Evolutionary conservation across 2,797 vertebrate species (phyloP).

Genomic region (Sarcophilus harrisii): DNA sequence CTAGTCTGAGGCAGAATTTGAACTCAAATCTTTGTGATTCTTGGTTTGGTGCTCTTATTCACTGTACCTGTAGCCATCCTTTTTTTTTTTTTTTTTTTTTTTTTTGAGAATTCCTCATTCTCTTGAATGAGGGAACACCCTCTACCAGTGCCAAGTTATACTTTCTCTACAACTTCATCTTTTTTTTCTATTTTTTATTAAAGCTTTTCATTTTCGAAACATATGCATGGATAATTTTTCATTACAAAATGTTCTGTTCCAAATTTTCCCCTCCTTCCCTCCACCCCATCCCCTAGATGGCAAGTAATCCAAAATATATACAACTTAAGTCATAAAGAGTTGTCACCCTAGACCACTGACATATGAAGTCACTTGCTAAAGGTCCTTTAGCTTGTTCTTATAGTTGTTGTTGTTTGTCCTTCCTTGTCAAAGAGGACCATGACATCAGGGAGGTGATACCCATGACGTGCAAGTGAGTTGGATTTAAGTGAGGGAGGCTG

Average conservation of each 20-base stretch:
- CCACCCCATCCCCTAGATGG: too few relatives aligned
- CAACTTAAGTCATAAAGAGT: not conserved
- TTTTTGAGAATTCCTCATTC: too few relatives aligned
- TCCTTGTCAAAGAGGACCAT: too few relatives aligned
- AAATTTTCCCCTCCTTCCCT: too few relatives aligned
- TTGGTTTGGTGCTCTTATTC: not conserved
- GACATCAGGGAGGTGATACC: too few relatives aligned
- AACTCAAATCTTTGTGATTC: not conserved
- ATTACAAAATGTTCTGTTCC: too few relatives aligned
- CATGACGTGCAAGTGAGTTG: too few relatives aligned
- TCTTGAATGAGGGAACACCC: not conserved
- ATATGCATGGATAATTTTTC: too few relatives aligned
- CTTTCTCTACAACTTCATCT: not conserved
- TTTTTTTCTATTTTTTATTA: too few relatives aligned
- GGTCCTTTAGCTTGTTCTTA: not conserved
- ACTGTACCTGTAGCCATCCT: not conserved
- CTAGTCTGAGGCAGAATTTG: not conserved
- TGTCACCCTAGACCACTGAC: not conserved
- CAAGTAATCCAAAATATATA: not conserved
- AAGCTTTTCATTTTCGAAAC: too few relatives aligned
- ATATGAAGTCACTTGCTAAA: not conserved
- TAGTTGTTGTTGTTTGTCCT: too few relatives aligned
- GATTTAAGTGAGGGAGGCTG: too few relatives aligned
- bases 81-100: not conserved
- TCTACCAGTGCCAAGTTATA: not conserved